Conservation (phyloP, 2,113 vertebrate species). For the Chloropsis hardwickii region DNA sequence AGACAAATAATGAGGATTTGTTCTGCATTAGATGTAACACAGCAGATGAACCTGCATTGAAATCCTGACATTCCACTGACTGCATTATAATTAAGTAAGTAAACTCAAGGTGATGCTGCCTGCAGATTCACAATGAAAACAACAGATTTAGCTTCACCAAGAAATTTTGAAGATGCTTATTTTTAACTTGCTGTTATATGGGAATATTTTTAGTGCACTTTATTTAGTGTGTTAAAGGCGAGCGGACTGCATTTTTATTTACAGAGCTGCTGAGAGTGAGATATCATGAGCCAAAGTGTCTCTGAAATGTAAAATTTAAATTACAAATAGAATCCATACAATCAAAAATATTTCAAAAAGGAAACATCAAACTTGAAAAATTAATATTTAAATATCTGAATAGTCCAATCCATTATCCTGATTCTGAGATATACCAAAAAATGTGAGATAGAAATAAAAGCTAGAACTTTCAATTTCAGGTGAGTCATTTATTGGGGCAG, state of each 20-base stretch:
- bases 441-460: neutral
- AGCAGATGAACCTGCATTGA: neutral
- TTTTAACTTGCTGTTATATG: neutral
- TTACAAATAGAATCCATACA: neutral
- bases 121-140: neutral
- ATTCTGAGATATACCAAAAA: neutral
- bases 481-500: neutral
- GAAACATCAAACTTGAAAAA: neutral
- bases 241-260: neutral
- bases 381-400: neutral
- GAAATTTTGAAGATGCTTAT: neutral
- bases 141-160: neutral
- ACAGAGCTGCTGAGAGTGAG: neutral
- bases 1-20: neutral
- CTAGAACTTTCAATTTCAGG: neutral
- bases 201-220: neutral
- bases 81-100: neutral
- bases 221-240: neutral
- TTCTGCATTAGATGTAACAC: neutral
- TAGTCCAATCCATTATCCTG: neutral
- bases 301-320: neutral
- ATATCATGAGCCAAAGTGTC: neutral
- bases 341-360: neutral
- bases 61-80: neutral
- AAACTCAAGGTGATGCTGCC: neutral